Evolutionary conservation across 2,797 vertebrate species (phyloP).

Genomic region (Neosalanx taihuensis): DNA sequence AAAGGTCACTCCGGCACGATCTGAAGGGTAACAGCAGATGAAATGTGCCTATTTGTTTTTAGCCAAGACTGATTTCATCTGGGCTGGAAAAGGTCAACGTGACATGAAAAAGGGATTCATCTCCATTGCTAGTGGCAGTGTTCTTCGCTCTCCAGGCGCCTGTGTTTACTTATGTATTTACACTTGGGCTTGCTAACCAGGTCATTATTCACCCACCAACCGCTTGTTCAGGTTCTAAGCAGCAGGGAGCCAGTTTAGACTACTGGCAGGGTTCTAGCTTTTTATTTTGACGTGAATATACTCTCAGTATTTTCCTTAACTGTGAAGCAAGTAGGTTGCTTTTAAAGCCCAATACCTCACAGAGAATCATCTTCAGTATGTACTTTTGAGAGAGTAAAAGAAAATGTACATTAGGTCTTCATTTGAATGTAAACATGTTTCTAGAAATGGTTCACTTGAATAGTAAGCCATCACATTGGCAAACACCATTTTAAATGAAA

Average conservation of each 20-base stretch:
- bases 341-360: constrained; percentile 6
- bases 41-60: constrained; percentile 93
- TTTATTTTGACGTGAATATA: neutral
- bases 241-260: constrained; percentile 5
- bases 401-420: constrained; percentile 20
- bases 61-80: constrained; percentile 87
- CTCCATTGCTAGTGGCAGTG: constrained; percentile 48
- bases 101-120: constrained; percentile 74
- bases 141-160: constrained; percentile 44
- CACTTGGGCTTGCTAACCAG: constrained; percentile 44
- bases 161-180: constrained; percentile 52
- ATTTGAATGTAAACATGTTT: constrained; percentile 44
- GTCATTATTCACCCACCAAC: constrained; percentile 45
- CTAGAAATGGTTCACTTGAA: constrained; percentile 35
- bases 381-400: constrained; percentile 17
- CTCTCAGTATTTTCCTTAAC: neutral
- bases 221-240: constrained; percentile 29
- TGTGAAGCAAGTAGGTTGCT: neutral
- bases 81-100: constrained; percentile 85
- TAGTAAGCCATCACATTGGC: constrained; percentile 58
- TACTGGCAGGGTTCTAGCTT: neutral
- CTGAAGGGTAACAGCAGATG: constrained; percentile 83
- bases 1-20: constrained; percentile 73
- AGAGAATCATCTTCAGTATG: neutral
- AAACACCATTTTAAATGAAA: constrained; percentile 71